Conservation (phyloP, 1,140 invertebrate species). For the Bathynomus jamesi region DNA sequence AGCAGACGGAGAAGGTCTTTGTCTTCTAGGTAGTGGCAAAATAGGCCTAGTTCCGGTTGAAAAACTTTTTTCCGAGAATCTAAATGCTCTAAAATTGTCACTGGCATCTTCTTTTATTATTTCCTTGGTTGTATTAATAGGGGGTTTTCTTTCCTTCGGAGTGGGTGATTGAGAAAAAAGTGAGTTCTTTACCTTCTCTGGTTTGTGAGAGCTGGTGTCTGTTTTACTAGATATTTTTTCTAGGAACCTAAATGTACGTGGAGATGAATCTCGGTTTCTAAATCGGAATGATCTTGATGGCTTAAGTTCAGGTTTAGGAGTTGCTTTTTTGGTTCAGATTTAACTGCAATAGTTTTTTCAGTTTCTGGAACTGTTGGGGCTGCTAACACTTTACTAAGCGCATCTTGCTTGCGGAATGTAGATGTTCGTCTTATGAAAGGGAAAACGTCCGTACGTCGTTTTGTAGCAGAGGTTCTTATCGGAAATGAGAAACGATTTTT, state of each 20-base stretch:
- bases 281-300: neutral
- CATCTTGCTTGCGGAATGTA: neutral
- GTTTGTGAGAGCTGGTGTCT: too few relatives aligned
- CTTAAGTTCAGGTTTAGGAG: neutral
- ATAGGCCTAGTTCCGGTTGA: slow-evolving; percentile 8
- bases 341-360: too few relatives aligned
- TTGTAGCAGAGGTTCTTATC: slow-evolving; percentile 1
- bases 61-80: slow-evolving; percentile 14
- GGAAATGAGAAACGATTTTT: slow-evolving; percentile 5
- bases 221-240: neutral
- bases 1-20: neutral
- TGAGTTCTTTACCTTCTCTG: too few relatives aligned
- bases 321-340: neutral
- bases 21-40: neutral
- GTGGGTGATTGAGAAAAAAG: too few relatives aligned
- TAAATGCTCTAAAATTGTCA: slow-evolving; percentile 25
- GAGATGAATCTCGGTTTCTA: neutral
- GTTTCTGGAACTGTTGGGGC: neutral
- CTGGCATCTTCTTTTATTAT: slow-evolving; percentile 47
- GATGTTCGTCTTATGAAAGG: slow-evolving; percentile 18
- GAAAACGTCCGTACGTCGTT: slow-evolving; percentile 15
- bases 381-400: neutral
- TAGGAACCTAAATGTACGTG: neutral
- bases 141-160: too few relatives aligned
- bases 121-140: too few relatives aligned